Conservation (phyloP, 2,888 invertebrate genomes). For the Oscheius sp. region DNA sequence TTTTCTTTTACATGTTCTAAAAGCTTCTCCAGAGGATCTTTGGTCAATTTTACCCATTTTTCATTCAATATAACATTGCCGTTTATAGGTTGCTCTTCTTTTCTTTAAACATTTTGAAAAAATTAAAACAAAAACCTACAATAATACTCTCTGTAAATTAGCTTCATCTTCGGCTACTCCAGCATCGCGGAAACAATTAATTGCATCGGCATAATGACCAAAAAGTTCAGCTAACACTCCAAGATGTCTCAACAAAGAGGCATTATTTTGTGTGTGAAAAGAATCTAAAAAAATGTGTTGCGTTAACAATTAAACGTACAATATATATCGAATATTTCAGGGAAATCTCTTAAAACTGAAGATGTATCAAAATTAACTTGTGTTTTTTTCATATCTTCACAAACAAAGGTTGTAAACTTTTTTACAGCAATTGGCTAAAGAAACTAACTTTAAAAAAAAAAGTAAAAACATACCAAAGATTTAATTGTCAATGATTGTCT, state of each 20-base stretch:
- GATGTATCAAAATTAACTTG: constrained; percentile 24
- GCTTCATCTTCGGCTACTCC: background rate
- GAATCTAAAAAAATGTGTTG: background rate
- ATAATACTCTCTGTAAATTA: constrained; percentile 19
- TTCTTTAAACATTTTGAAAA: constrained; percentile 1
- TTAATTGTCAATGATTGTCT: constrained; percentile 40
- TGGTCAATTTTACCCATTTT: background rate
- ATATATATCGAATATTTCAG: constrained; percentile 36
- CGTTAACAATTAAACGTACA: constrained; percentile 10
- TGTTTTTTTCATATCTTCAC: constrained; percentile 2
- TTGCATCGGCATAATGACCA: constrained; percentile 43
- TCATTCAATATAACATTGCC: background rate
- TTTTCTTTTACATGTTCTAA: background rate
- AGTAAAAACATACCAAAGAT: constrained; percentile 23
- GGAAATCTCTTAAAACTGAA: constrained; percentile 37
- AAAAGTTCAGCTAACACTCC: constrained; percentile 45
- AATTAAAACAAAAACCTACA: constrained; percentile 24
- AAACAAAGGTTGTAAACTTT: constrained; percentile 9
- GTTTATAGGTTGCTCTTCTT: background rate
- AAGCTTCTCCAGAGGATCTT: constrained; percentile 2
- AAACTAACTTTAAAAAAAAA: background rate
- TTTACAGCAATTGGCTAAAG: constrained; percentile 22
- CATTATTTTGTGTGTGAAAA: background rate
- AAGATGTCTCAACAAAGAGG: constrained; percentile 34
- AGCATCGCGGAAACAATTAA: constrained; percentile 10